A percentile compares a stretch with the other conserved stretches of the same genome.
Conservation (phyloP, 2,797 vertebrate species). For the Emys orbicularis region DNA sequence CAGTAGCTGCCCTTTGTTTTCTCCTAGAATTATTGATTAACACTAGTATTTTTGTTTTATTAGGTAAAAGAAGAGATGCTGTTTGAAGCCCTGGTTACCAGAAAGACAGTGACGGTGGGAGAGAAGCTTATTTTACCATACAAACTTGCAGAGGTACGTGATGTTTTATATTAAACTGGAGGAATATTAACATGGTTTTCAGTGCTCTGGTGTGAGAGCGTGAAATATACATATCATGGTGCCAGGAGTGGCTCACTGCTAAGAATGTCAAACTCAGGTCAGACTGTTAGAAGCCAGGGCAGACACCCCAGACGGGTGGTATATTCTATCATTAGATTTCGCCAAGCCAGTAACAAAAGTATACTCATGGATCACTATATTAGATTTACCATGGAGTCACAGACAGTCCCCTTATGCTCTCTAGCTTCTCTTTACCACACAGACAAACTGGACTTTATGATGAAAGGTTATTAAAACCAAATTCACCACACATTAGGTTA, state of each 20-base stretch:
- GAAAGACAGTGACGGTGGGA: slow-evolving; percentile 97
- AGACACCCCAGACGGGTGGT: not conserved
- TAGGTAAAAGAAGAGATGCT: slow-evolving; percentile 99
- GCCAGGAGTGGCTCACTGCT: not conserved
- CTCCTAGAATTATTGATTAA: not conserved
- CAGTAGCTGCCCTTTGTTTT: not conserved
- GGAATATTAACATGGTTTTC: not conserved
- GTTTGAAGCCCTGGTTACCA: slow-evolving; percentile 95
- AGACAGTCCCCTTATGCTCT: not conserved
- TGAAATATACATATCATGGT: not conserved
- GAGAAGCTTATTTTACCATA: slow-evolving; percentile 97
- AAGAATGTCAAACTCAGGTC: not conserved
- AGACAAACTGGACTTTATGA: not conserved
- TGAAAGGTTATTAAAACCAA: not conserved
- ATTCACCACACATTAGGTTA: not conserved
- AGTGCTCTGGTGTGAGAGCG: not conserved
- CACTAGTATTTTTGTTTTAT: slow-evolving; percentile 18
- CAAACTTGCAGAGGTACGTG: slow-evolving; percentile 91
- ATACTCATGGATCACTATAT: not conserved
- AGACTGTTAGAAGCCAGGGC: not conserved
- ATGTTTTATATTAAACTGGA: slow-evolving; percentile 13
- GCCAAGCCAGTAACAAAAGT: not conserved
- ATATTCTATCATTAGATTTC: not conserved
- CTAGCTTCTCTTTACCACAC: not conserved
- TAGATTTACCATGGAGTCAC: not conserved